These are phyloP conservation scores for Drosophila buzzatii DNA, from an alignment of 2,888 invertebrate genomes.

Conservation along the genomic window DNA sequence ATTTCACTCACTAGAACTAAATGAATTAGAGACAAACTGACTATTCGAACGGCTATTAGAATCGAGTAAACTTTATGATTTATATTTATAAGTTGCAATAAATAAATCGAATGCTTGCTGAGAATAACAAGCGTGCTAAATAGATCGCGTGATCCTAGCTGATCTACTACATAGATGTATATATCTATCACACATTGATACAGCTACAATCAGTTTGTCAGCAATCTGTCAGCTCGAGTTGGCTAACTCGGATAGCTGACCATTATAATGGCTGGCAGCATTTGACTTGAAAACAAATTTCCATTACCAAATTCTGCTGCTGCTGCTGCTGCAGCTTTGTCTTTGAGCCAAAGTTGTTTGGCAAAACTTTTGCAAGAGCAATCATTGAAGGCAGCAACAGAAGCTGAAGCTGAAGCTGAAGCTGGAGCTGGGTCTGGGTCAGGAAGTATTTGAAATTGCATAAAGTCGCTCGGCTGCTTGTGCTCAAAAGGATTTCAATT, in stretches of 20 bases:
- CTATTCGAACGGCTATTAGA: background rate
- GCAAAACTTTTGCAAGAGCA: slow-evolving; percentile 48
- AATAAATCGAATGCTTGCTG: background rate
- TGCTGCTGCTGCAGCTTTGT: slow-evolving; percentile 53
- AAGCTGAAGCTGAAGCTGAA: background rate
- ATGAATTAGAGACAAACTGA: background rate
- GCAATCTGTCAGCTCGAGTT: slow-evolving; percentile 20
- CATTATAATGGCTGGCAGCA: slow-evolving; percentile 31
- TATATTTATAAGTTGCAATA: background rate
- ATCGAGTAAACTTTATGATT: background rate
- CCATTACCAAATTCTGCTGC: slow-evolving; percentile 51
- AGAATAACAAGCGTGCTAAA: background rate
- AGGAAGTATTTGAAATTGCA: slow-evolving; percentile 71
- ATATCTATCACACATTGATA: too few relatives aligned
- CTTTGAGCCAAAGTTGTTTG: slow-evolving; percentile 69
- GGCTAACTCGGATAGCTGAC: slow-evolving; percentile 50
- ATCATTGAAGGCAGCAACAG: slow-evolving; percentile 22
- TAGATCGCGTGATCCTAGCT: background rate
- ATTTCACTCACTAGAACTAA: background rate
- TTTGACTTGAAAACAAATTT: slow-evolving; percentile 55
- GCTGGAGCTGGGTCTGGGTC: slow-evolving; percentile 3
- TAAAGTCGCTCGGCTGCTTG: slow-evolving; percentile 61
- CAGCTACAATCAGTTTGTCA: background rate
- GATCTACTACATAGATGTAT: background rate
- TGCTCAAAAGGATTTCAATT: slow-evolving; percentile 72